Conservation (phyloP, 2,888 invertebrate genomes). For the Unio pictorum region DNA sequence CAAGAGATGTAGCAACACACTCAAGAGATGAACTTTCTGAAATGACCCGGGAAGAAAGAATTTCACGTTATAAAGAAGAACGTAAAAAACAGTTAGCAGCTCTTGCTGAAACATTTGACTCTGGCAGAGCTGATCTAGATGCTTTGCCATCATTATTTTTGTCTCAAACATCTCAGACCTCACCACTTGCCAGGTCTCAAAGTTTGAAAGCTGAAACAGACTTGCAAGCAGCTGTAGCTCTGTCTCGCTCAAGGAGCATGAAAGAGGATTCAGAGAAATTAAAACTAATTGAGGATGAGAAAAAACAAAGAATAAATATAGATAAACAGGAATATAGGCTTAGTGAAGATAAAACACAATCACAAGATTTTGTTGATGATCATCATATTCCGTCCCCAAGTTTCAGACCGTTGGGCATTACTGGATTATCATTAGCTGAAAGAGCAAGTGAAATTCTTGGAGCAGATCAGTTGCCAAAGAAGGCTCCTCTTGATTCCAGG, state of each 20-base stretch:
- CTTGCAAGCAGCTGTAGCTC: slow-evolving; percentile 17
- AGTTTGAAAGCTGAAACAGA: slow-evolving; percentile 40
- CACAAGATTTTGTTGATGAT: no score
- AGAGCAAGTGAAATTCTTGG: no score
- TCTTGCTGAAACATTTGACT: slow-evolving; percentile 34
- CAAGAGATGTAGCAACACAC: slow-evolving; percentile 17
- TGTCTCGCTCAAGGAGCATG: slow-evolving; percentile 41
- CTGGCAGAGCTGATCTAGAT: slow-evolving; percentile 21
- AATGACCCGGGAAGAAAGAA: slow-evolving; percentile 75
- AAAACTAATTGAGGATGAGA: no score
- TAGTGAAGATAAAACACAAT: no score
- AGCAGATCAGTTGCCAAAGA: no score
- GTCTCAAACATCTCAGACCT: slow-evolving; percentile 21
- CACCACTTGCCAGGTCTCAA: slow-evolving; percentile 30
- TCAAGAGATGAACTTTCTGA: slow-evolving; percentile 22
- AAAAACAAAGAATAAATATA: no score
- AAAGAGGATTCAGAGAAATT: slow-evolving; percentile 17
- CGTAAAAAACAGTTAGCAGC: slow-evolving; percentile 79
- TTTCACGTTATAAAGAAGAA: slow-evolving; percentile 83
- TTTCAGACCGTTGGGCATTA: no score
- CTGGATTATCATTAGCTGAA: no score
- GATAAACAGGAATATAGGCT: no score
- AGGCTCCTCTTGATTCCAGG: no score
- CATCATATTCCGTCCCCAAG: no score
- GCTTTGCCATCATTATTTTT: slow-evolving; percentile 39